Evolutionary conservation across 2,888 invertebrate genomes (phyloP), one percentile per base, ranked within the genome.

Genomic region (Heliconius charithonia): DNA sequence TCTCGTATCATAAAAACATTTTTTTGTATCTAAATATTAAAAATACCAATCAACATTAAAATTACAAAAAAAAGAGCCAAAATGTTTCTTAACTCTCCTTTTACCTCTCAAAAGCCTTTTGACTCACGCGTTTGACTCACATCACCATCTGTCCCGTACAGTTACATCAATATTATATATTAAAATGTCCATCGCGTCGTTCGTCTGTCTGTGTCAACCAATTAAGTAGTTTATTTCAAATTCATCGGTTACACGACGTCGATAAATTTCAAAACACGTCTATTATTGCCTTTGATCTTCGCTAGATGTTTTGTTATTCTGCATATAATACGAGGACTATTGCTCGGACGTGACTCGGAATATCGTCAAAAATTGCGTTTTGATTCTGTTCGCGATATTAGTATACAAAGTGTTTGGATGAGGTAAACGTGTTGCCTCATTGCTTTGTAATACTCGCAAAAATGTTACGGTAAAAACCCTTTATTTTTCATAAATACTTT

Each of bases 271-370:
- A 88, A 93, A 88, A 90, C 91, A 92, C 91, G 93, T 93, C 91
- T 93, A 92, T 91, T 90, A 89, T 85, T 89, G 90, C 92, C 93
- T 95, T 95, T 95, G 94, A 95, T 94, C 94, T 94, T 91, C 86
- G 86, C 88, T 86, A 87, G 87, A 86, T 86, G 87, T 90, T 92
- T 94, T 92, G 89, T 90, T 93, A 94, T 95, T 95, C 94, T 82
- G 90, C 86, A 86, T 88, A 88, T 90, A 89, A 82, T 88, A 84
- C 89, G 87, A 87, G 88, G 89, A 87, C 93, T 90, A 95, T 95
- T 94, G 93, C 93, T 84, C 84, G 85, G 87, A 94, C 94, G 94
- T 95, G 94, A 86, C 85, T 86, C 88, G 89, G 87, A 90, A 89
- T 90, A 89, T 90, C 88, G 89, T 90, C 89, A 89, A 92, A 91